Percentiles rank a stretch among this genome's conserved stretches.
Evolutionary conservation across 2,113 vertebrate species (phyloP).

Genomic region (Rhodinocichla rosea): DNA sequence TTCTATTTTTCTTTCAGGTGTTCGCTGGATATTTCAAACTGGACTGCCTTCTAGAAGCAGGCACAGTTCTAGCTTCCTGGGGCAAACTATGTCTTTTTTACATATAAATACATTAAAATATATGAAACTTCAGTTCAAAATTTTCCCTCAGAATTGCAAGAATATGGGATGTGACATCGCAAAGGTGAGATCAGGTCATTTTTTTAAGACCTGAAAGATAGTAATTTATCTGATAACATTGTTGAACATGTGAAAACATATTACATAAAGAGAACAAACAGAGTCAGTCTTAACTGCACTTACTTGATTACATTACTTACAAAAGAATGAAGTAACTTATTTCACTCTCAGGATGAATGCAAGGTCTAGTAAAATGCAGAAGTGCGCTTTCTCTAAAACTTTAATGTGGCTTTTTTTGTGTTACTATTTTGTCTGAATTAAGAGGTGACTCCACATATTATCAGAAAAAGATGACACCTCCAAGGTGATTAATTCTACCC

Average conservation of each 20-base stretch:
- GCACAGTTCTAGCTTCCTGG: not conserved
- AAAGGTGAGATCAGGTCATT: not conserved
- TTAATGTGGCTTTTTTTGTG: not conserved
- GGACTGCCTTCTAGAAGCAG: not conserved
- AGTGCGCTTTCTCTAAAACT: not conserved
- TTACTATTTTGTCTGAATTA: not conserved
- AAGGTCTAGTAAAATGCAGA: not conserved
- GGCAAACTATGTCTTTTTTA: not conserved
- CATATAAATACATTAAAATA: not conserved
- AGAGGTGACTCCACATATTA: not conserved
- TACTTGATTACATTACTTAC: not conserved
- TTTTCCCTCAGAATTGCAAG: not conserved
- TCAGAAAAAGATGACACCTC: not conserved
- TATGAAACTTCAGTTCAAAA: not conserved
- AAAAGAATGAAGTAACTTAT: not conserved
- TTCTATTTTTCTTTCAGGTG: not conserved
- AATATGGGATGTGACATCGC: rapidly evolving
- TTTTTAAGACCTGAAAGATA: not conserved
- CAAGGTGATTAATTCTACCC: not conserved
- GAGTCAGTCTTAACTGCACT: not conserved
- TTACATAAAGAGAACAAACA: not conserved
- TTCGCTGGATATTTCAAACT: not conserved
- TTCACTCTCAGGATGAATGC: not conserved
- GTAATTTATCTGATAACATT: not conserved
- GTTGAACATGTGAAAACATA: not conserved